Percentiles rank a stretch among this genome's conserved stretches.
These are phyloP conservation scores for Cynopterus brachyotis DNA, from an alignment of 2,113 vertebrate genomes.

Conservation along the genomic window DNA sequence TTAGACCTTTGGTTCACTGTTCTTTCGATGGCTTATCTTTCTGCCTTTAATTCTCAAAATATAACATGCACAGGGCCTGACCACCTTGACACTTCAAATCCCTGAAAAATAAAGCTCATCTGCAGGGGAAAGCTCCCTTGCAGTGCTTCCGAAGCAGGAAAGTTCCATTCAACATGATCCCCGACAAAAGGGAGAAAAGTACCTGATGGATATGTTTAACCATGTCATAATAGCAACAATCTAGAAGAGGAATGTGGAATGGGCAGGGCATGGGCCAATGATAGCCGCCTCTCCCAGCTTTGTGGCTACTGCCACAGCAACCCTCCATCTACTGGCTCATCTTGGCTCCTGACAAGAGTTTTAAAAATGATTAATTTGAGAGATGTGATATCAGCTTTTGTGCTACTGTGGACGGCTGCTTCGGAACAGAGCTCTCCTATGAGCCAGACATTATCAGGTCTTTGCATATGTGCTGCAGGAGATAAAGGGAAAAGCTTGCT, in stretches of 20 bases:
- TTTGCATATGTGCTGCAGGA: slow-evolving; percentile 42
- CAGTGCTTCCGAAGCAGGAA: background rate
- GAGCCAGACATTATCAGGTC: slow-evolving; percentile 56
- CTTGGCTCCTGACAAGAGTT: background rate
- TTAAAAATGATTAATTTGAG: slow-evolving; percentile 28
- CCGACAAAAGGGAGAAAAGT: background rate
- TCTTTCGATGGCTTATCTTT: background rate
- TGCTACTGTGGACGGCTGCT: background rate
- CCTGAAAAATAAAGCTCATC: background rate
- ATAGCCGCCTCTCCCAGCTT: background rate
- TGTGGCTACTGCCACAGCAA: rapidly evolving
- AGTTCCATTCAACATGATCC: background rate
- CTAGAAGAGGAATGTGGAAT: background rate
- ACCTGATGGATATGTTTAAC: background rate
- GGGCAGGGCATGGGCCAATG: rapidly evolving
- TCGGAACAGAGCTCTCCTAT: background rate
- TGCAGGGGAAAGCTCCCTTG: background rate
- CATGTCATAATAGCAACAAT: background rate
- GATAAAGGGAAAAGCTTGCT: background rate
- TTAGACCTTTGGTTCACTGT: too few species aligned
- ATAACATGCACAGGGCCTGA: background rate
- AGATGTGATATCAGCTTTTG: background rate
- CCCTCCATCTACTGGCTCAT: background rate
- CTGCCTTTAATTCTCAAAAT: background rate
- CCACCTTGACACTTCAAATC: background rate